Evolutionary conservation across 1,140 invertebrate genomes (phyloP), one percentile per base, ranked within the genome.

Genomic region (Pogonus chalceus): DNA sequence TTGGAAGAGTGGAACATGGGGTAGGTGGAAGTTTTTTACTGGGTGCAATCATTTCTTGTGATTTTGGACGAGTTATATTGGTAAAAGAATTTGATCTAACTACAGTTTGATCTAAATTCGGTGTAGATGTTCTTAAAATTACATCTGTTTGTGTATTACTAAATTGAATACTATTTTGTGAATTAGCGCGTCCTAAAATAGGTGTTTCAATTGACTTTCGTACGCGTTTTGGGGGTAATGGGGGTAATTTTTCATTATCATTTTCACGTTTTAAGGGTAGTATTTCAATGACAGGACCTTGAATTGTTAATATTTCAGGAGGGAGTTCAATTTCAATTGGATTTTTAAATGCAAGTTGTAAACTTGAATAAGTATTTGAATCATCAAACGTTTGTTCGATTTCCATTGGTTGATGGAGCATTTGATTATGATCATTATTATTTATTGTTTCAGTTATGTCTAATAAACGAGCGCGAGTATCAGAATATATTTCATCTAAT

Each of bases 271-370:
- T 77, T 1, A 73, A 60, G 10, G 65, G 66, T 20, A 66, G 4
- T 57, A 21, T 18, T 51, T 75, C 73, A 35, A 76, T 73, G n/a
- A 75, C 69, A 0, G 78, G 67, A 9, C 70, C 37, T 37, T 57
- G 23, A n/a, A n/a, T 24, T 26, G 49, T 35, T 3, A 51, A 12
- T 18, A 43, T 18, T 12, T 43, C 37, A 43, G 7, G 7, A 12
- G 37, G 37, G 4, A 31, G 14, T 18, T 43, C 61, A 22, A 87
- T 78, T 4, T 78, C 62, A 0, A 88, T 65, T 0, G 88, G 88
- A 72, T 91, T 90, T 70, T 86, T 89, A 76, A 90, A 91, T 0
- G 89, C 89, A 63, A 90, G 75, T 65, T 90, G 88, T 39, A 91
- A 68, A 63, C 87, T 90, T 0, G 85, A 85, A 56, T 91, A 90